Evolutionary conservation across 2,113 vertebrate species (phyloP).

Genomic region (Chunga burmeisteri): DNA sequence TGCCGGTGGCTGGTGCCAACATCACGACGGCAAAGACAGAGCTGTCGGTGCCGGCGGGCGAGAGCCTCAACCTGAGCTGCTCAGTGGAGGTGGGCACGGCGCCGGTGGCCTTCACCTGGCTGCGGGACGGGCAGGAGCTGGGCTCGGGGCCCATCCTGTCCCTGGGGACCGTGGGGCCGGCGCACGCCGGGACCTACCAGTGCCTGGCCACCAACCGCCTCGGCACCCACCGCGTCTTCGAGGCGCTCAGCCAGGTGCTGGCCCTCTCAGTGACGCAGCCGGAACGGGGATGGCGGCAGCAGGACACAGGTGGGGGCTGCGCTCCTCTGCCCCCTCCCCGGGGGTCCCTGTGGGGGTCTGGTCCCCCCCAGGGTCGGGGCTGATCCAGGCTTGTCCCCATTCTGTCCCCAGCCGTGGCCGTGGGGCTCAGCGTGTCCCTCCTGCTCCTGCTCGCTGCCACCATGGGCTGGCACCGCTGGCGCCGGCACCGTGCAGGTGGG

Average conservation of each 20-base stretch:
- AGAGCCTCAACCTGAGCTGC: not conserved
- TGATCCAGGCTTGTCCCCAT: not conserved
- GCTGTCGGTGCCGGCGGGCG: not conserved
- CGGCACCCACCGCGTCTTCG: not conserved
- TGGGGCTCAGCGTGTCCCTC: not conserved
- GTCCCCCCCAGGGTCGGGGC: not conserved
- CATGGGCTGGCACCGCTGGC: not conserved
- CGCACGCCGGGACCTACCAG: not conserved
- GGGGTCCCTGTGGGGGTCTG: too few relatives aligned
- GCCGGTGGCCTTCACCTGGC: not conserved
- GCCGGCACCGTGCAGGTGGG: not conserved
- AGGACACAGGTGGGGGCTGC: not conserved
- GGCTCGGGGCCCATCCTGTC: not conserved
- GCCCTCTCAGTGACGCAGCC: not conserved
- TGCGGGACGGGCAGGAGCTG: not conserved
- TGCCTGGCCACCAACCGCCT: not conserved
- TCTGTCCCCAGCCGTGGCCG: not conserved
- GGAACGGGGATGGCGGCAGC: accelerated
- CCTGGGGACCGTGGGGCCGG: not conserved
- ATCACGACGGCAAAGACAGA: not conserved
- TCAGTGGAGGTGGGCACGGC: not conserved
- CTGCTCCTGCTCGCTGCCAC: not conserved
- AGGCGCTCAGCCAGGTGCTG: not conserved
- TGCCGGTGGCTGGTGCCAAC: not conserved
- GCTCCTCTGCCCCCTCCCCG: not conserved